Evolutionary conservation across 1,140 invertebrate genomes (phyloP).

Genomic region (Acromyrmex echinatior): DNA sequence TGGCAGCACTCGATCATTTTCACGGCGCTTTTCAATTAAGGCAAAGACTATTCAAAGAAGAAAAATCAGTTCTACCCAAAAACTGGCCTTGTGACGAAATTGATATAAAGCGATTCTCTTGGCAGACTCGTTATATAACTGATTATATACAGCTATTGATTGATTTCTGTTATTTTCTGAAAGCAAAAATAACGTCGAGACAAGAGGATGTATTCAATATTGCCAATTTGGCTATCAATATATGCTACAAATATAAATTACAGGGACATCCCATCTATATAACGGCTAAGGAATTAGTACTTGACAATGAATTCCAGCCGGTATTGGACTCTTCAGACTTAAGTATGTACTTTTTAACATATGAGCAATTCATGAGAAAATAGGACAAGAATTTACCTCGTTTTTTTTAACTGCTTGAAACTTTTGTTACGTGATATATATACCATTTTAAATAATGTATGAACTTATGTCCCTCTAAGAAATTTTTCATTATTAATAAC

Average conservation of each 20-base stretch:
- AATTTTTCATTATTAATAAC: no score
- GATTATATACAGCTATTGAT: slow-evolving; percentile 78
- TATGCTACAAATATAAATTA: slow-evolving; percentile 75
- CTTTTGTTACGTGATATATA: no score
- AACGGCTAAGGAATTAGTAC: slow-evolving; percentile 57
- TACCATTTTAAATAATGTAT: no score
- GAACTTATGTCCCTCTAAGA: no score
- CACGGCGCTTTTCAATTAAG: slow-evolving; percentile 80
- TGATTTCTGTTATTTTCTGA: slow-evolving; percentile 77
- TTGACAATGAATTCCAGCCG: slow-evolving; percentile 62
- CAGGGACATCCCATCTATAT: slow-evolving; percentile 77
- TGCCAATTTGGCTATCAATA: slow-evolving; percentile 58
- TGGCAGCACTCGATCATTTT: slow-evolving; percentile 79
- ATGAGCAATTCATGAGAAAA: no score
- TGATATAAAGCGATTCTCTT: slow-evolving; percentile 27
- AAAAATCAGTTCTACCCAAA: slow-evolving; percentile 66
- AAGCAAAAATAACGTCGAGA: slow-evolving; percentile 8
- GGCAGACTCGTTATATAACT: slow-evolving; percentile 65
- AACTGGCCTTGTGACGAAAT: not conserved
- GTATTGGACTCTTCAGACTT: slow-evolving; percentile 6
- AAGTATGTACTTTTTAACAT: slow-evolving; percentile 43
- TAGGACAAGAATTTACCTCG: no score
- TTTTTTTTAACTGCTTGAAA: no score
- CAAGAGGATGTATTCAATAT: slow-evolving; percentile 61
- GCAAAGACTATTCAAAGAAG: slow-evolving; percentile 65